Evolutionary conservation across 2,888 invertebrate genomes (phyloP), one percentile per base, ranked within the genome.

Genomic region (Nomada fucata): DNA sequence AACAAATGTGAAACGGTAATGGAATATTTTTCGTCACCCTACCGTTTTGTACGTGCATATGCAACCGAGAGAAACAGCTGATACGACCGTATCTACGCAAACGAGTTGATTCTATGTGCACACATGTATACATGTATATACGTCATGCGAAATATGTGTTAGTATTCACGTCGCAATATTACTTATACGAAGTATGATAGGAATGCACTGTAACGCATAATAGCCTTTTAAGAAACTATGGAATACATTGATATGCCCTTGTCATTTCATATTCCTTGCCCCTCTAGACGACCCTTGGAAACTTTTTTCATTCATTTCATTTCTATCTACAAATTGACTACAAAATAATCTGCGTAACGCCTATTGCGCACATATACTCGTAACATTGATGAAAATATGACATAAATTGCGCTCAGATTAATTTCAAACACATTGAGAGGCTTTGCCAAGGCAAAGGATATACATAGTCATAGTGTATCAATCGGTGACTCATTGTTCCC

Each of bases 281-380:
- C 47, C 15, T 47, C 47, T 47, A 13, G 15, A 47, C 15, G 36
- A 36, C 36, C 36, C 36, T 7, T 36, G 53, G 18, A 53, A 53
- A 53, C 20, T 20, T 20, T 36, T 26, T 26, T 63, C 18, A n/a
- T 42, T 7, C 10, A 11, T 55, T 3, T 7, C 9, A 63, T 50
- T 63, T 23, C 18, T n/a, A n/a, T 13, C 36, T 68, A 20, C 20
- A 67, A n/a, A 47, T 47, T 47, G 60, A n/a, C 36, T 50, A 44
- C 20, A 23, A 36, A 26, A 75, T 68, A 71, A 75, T 55, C 75
- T 78, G 68, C 50, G 20, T 69, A 63, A 18, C 13, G 29, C 20
- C n/a, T n/a, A 26, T 57, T 47, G 9, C 23, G 29, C 13, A 47
- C 47, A 18, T 23, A 36, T 50, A 36, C 9, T 50, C 15, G 63